A percentile compares a stretch with the other conserved stretches of the same genome.
Conservation (phyloP, 2,113 vertebrate species). For the Centrocercus urophasianus region DNA sequence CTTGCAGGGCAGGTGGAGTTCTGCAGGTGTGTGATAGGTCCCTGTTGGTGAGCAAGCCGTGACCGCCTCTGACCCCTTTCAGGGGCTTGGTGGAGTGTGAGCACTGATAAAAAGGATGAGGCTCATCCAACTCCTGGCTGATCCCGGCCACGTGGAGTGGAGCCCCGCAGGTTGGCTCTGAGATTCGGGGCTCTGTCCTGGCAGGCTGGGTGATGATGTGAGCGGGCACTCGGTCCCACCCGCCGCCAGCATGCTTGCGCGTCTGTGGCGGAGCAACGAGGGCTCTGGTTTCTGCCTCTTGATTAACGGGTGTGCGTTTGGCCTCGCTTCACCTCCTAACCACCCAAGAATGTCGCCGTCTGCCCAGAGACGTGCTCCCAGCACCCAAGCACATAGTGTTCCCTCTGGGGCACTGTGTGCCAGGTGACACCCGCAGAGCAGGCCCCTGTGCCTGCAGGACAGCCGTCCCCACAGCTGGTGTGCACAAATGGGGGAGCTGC, state of each 20-base stretch:
- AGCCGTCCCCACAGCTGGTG: background rate
- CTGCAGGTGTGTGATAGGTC: background rate
- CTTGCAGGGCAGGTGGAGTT: background rate
- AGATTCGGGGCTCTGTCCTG: background rate
- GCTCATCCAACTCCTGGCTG: background rate
- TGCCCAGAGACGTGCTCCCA: background rate
- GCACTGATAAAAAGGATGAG: background rate
- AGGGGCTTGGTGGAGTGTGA: background rate
- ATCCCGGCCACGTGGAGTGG: accelerated
- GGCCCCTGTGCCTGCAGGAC: background rate
- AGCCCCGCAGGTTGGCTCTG: background rate
- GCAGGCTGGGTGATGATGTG: background rate
- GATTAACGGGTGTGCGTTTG: background rate
- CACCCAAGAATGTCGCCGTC: background rate
- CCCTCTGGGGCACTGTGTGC: background rate
- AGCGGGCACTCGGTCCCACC: background rate
- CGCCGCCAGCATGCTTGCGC: accelerated
- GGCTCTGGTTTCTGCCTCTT: constrained; percentile 17
- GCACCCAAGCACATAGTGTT: background rate
- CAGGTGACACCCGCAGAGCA: background rate
- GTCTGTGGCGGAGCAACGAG: background rate
- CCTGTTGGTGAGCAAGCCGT: accelerated
- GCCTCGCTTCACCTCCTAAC: background rate
- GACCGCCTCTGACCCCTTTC: background rate
- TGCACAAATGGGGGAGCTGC: background rate